These are phyloP conservation scores for Bugulina stolonifera DNA, from an alignment of 2,888 invertebrate species.

Conservation along the genomic window DNA sequence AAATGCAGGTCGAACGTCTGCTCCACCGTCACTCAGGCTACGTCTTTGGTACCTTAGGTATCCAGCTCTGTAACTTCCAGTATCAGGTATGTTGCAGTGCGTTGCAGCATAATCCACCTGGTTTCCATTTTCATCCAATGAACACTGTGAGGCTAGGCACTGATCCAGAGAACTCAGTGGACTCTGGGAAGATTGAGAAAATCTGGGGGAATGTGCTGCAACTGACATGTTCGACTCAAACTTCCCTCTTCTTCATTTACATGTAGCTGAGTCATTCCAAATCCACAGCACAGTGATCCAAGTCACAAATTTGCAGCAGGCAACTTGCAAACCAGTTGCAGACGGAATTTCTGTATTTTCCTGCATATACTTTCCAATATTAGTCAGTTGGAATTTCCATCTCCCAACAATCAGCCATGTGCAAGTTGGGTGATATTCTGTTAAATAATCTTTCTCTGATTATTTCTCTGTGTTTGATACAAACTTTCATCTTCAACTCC, in stretches of 20 bases:
- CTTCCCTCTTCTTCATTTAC: too few relatives aligned
- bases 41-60: too few relatives aligned
- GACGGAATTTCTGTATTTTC: neutral
- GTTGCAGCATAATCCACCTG: neutral
- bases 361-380: neutral
- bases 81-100: neutral
- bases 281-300: neutral
- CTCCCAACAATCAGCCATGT: neutral
- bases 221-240: neutral
- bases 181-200: neutral
- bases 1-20: too few relatives aligned
- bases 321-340: neutral
- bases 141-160: neutral
- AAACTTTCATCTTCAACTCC: too few relatives aligned
- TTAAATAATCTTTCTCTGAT: neutral
- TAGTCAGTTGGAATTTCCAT: neutral
- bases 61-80: too few relatives aligned
- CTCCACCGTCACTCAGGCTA: too few relatives aligned
- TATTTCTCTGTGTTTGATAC: too few relatives aligned
- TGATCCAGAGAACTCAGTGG: neutral
- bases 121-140: neutral
- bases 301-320: neutral
- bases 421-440: neutral
- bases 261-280: too few relatives aligned
- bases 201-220: neutral